Conservation (phyloP, 2,113 vertebrate species). For the Caranx ignobilis region DNA sequence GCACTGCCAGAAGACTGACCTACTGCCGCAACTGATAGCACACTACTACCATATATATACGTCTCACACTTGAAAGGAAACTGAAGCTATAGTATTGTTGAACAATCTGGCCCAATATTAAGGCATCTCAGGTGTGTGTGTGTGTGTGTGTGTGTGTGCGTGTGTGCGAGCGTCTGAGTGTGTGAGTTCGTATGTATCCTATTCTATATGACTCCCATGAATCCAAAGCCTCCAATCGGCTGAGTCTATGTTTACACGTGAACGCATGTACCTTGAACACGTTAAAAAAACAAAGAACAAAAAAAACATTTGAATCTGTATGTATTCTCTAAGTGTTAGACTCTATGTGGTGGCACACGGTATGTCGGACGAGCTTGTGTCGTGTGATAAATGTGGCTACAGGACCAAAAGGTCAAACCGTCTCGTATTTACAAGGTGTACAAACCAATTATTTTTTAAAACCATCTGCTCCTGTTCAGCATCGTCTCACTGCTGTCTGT, state of each 20-base stretch:
- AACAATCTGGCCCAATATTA: constrained; percentile 75
- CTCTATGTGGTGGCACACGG: constrained; percentile 43
- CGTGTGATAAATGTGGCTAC: constrained; percentile 37
- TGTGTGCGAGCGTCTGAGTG: neutral
- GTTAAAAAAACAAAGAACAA: constrained; percentile 23
- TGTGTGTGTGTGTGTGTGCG: constrained; percentile 1
- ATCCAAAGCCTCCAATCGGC: constrained; percentile 71
- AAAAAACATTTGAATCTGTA: constrained; percentile 48
- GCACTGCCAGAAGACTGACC: constrained; percentile 73
- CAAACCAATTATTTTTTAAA: neutral
- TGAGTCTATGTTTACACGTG: constrained; percentile 79
- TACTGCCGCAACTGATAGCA: constrained; percentile 74
- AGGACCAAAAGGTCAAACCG: constrained; percentile 49
- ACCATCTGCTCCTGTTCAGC: constrained; percentile 2
- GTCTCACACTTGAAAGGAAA: constrained; percentile 70
- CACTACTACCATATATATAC: constrained; percentile 58
- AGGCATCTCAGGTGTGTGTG: constrained; percentile 78
- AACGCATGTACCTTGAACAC: constrained; percentile 66
- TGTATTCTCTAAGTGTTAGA: constrained; percentile 43
- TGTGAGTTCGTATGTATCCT: constrained; percentile 35
- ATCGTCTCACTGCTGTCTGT: constrained; percentile 25
- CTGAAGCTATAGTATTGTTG: constrained; percentile 74
- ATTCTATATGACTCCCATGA: constrained; percentile 57
- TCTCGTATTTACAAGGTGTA: constrained; percentile 19
- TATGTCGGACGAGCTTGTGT: constrained; percentile 33